Conservation (phyloP, 2,888 invertebrate species). For the Argyresthia goedartella region DNA sequence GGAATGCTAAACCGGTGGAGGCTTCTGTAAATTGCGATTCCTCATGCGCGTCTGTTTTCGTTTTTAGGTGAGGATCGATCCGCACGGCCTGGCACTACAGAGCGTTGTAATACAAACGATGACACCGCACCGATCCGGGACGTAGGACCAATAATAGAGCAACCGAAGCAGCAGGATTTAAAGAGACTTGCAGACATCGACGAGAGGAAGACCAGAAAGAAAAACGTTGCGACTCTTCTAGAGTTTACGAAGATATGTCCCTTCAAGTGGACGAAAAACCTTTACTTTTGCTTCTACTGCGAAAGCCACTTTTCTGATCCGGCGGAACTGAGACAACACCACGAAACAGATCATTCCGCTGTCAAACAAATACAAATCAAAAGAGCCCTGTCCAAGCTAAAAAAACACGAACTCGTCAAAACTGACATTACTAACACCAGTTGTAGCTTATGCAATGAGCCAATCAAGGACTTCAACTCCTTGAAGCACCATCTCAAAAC, state of each 20-base stretch:
- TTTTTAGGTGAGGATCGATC: slow-evolving; percentile 45
- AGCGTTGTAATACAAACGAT: background rate
- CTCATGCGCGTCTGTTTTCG: slow-evolving; percentile 24
- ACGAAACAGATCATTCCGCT: slow-evolving; percentile 10
- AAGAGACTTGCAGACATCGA: too few species aligned
- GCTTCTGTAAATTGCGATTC: too few species aligned
- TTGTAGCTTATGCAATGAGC: slow-evolving; percentile 41
- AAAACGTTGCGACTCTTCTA: slow-evolving; percentile 33
- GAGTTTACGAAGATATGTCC: slow-evolving; percentile 48
- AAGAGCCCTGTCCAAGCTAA: slow-evolving; percentile 31
- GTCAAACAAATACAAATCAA: slow-evolving; percentile 25
- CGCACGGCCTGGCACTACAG: background rate
- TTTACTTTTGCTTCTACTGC: slow-evolving; percentile 50
- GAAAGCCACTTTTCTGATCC: slow-evolving; percentile 40
- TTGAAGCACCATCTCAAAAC: slow-evolving; percentile 36
- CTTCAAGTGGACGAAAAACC: slow-evolving; percentile 52
- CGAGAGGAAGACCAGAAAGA: slow-evolving; percentile 30
- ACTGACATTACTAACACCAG: slow-evolving; percentile 41
- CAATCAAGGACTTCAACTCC: slow-evolving; percentile 22
- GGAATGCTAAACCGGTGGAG: too few species aligned
- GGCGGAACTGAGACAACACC: slow-evolving; percentile 30
- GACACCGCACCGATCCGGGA: too few species aligned
- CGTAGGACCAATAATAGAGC: slow-evolving; percentile 8
- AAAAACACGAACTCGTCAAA: slow-evolving; percentile 48
- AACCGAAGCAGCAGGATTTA: slow-evolving; percentile 2